Evolutionary conservation across 2,888 invertebrate species (phyloP).

Genomic region (Criorhina ranunculi): DNA sequence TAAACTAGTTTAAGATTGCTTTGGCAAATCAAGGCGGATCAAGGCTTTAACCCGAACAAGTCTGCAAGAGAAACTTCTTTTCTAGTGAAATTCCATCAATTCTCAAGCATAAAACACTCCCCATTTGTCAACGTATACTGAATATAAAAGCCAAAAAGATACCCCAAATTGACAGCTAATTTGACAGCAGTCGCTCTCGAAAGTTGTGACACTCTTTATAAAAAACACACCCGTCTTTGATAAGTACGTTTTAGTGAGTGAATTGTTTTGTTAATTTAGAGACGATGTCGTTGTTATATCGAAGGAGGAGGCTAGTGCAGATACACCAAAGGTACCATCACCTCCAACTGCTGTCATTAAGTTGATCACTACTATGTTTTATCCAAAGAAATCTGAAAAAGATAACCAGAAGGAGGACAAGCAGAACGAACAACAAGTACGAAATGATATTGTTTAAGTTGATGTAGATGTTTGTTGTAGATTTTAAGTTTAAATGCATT

Average conservation of each 20-base stretch:
- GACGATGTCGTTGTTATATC: constrained; percentile 2
- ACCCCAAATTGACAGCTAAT: no score
- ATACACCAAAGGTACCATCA: neutral
- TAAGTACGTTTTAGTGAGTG: constrained; percentile 13
- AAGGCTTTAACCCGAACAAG: no score
- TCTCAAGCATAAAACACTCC: no score
- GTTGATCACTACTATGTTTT: constrained; percentile 57
- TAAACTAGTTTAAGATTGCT: no score
- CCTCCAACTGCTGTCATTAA: constrained; percentile 40
- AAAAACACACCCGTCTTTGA: no score
- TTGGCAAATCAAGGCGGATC: no score
- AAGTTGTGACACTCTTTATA: no score
- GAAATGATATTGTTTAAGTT: neutral
- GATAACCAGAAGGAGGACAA: neutral
- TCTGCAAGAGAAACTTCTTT: no score
- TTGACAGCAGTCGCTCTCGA: no score
- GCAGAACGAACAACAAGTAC: neutral
- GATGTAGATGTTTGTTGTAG: neutral
- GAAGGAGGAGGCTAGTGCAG: neutral
- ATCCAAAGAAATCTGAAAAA: constrained; percentile 31
- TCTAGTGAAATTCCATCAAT: no score
- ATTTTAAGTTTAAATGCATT: constrained; percentile 12
- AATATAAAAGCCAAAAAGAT: no score
- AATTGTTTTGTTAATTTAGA: constrained; percentile 31
- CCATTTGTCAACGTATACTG: no score